These are phyloP conservation scores for Caracal caracal DNA, from an alignment of 2,113 vertebrate species.

Conservation along the genomic window DNA sequence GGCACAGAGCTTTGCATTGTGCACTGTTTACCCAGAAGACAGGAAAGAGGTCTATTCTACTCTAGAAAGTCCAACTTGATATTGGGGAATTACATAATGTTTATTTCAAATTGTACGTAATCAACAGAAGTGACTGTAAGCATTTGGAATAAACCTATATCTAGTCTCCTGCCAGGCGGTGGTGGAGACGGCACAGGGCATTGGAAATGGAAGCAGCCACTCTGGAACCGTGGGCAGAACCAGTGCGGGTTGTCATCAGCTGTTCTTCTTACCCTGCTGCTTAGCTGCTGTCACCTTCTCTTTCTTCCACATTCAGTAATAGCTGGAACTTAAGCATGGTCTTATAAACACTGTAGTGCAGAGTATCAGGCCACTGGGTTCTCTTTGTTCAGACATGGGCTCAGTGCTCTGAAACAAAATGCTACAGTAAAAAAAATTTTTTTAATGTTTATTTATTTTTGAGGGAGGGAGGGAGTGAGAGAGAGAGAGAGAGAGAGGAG, in stretches of 20 bases:
- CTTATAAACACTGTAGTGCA: not conserved
- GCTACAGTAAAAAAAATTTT: not conserved
- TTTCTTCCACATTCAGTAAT: not conserved
- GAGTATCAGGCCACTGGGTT: not conserved
- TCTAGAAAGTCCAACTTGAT: not conserved
- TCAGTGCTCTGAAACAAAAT: not conserved
- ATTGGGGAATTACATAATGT: constrained; percentile 30
- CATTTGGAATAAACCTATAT: constrained; percentile 27
- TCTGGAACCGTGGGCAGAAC: not conserved
- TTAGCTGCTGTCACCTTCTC: not conserved
- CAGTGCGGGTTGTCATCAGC: not conserved
- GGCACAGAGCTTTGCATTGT: constrained; percentile 64
- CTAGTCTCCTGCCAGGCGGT: not conserved
- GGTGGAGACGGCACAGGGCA: not conserved
- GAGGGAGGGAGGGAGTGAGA: too few relatives aligned
- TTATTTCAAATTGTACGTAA: constrained; percentile 49
- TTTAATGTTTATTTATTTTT: too few relatives aligned
- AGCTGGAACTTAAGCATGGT: not conserved
- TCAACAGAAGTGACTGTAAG: not conserved
- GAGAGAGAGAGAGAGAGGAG: too few relatives aligned
- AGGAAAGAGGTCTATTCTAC: constrained; percentile 54
- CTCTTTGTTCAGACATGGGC: not conserved
- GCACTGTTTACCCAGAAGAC: constrained; percentile 44
- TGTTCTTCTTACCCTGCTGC: not conserved
- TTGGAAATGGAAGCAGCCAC: not conserved